Base-by-base conservation (phyloP, 2,113 vertebrate species). In the Jacana jacana region DNA sequence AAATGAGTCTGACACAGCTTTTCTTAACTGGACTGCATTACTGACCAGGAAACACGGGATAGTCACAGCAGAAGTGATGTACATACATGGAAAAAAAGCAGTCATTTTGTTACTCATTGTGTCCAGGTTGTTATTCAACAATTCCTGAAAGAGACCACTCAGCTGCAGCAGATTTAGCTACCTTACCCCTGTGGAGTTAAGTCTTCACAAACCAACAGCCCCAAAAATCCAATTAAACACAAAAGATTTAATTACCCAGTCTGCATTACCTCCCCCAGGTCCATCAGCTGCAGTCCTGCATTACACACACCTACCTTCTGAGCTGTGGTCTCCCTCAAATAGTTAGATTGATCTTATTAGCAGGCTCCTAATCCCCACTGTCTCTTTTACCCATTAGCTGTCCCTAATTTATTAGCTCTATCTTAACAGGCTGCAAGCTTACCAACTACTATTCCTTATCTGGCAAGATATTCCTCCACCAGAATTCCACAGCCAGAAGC, bases 211-310 rank as follows among this genome's bases (percentile, higher is more conserved):
- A 37, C 7, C 25, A 17, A 0, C 4, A 10, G 9, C 75, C 16
- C 39, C 48, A 42, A n/a, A n/a, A n/a, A n/a, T n/a, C n/a, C n/a
- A n/a, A n/a, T n/a, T n/a, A n/a, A n/a, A n/a, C n/a, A n/a, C n/a
- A n/a, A 9, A 17, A 63, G 48, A 40, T 23, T 4, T 0, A 76
- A 76, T 31, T 4, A 58, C 18, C 9, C 37, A 13, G 35, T 2
- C 19, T 14, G 20, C 40, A 6, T 0, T 31, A 15, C 33, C 51
- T 28, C 3, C 7, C 8, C 10, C 0, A 1, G 13, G 16, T 10
- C 49, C 20, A 24, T 3, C 83, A 58, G 52, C 61, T 40, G 57
- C 30, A 44, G 17, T 75, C 46, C 37, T 63, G 12, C 17, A 33
- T 4, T 13, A 15, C 25, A 68, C 5, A 4, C 30, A 33, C 1